Percentiles rank a stretch among this genome's conserved stretches.
phyloP scores from a whole-genome alignment of 2,113 vertebrate species.

The Rhynchopsitta pachyrhyncha region DNA sequence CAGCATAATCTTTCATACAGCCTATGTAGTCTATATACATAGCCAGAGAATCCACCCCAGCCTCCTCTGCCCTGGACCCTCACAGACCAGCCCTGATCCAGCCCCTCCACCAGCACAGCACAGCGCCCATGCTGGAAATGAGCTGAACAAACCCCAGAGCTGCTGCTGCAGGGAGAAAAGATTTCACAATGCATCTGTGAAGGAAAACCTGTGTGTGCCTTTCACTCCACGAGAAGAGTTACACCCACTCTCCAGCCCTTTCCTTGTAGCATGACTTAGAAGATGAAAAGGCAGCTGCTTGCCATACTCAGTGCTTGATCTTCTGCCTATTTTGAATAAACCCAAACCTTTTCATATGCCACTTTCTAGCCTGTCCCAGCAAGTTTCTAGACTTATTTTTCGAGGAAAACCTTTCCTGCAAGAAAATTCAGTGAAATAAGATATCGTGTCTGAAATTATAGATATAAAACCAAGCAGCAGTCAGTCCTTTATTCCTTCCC shows the following conservation, averaged over 20 bases:
- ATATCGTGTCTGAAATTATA: not conserved
- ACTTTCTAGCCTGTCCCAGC: not conserved
- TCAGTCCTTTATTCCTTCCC: not conserved
- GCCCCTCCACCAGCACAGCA: rapidly evolving
- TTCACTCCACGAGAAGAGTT: not conserved
- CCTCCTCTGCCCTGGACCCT: not conserved
- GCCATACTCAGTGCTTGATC: slow-evolving; percentile 11
- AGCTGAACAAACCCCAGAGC: not conserved
- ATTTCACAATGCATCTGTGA: not conserved
- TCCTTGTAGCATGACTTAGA: not conserved
- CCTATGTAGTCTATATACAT: too few species aligned
- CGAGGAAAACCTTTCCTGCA: not conserved
- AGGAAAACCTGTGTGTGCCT: not conserved
- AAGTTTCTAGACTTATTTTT: not conserved
- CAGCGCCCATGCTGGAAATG: not conserved
- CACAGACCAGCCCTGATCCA: not conserved
- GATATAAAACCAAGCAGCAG: not conserved
- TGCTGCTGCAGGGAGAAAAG: not conserved
- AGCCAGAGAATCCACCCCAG: not conserved
- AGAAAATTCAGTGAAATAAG: not conserved
- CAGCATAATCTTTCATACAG: not conserved
- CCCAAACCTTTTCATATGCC: not conserved
- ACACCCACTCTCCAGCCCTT: not conserved
- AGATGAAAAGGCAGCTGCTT: slow-evolving; percentile 18
- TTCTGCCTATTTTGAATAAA: not conserved